These are phyloP conservation scores for Corythornis vintsioides DNA, from an alignment of 2,113 vertebrate species.

Conservation along the genomic window DNA sequence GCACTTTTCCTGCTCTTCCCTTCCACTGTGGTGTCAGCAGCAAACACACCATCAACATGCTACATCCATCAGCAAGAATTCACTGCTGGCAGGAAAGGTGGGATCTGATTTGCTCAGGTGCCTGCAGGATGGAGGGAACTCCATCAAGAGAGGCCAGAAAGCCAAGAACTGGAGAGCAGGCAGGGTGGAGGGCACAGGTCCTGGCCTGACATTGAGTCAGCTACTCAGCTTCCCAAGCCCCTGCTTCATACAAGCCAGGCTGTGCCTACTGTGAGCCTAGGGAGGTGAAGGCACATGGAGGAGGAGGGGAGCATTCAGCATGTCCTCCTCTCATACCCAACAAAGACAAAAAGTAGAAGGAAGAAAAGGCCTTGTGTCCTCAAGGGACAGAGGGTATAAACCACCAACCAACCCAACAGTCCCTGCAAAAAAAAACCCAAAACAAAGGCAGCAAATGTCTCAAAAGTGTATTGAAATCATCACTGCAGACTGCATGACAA, in stretches of 20 bases:
- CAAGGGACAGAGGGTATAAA: not conserved
- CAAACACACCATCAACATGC: not conserved
- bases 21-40: not conserved
- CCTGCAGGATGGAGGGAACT: not conserved
- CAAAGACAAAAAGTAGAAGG: not conserved
- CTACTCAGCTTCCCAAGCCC: not conserved
- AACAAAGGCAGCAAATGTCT: slow-evolving; percentile 12
- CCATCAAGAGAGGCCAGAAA: not conserved
- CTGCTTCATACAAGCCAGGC: not conserved
- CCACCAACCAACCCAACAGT: not conserved
- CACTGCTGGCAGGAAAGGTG: not conserved
- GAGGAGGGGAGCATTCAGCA: not conserved
- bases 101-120: not conserved
- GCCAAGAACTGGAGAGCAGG: not conserved
- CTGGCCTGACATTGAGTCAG: accelerated
- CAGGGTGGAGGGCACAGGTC: not conserved
- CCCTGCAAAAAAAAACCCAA: not conserved
- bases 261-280: not conserved
- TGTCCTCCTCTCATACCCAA: not conserved
- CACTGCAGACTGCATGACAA: not conserved
- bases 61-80: not conserved
- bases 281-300: not conserved
- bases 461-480: not conserved
- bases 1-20: not conserved
- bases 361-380: not conserved